A percentile compares a stretch with the other conserved stretches of the same genome.
Conservation (phyloP, 53 echinoderm and acorn worm species). For the Holothuria leucospilota region DNA sequence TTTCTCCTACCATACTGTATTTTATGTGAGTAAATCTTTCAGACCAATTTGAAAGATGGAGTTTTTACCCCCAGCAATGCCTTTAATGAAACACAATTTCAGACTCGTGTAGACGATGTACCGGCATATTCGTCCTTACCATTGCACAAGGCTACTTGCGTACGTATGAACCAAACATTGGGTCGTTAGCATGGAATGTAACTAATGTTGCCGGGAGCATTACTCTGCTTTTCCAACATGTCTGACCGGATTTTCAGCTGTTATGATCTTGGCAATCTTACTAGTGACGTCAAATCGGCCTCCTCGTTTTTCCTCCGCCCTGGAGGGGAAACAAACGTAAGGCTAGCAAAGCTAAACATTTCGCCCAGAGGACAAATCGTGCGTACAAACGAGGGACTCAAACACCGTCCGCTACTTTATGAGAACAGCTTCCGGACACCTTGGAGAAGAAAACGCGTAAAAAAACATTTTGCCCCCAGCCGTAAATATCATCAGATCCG, state of each 20-base stretch:
- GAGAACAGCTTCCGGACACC: neutral
- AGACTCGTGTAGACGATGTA: no score
- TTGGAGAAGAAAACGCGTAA: neutral
- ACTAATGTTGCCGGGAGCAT: no score
- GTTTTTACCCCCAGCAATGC: no score
- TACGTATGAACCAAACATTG: no score
- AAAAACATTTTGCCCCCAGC: conserved; percentile 26
- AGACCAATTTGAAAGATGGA: no score
- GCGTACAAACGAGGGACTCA: neutral
- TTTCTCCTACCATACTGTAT: no score
- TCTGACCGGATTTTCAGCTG: conserved; percentile 28
- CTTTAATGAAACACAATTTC: no score
- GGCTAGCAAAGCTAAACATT: conserved; percentile 20
- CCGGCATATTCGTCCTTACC: no score
- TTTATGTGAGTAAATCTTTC: no score
- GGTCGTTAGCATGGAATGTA: no score
- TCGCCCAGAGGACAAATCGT: no score
- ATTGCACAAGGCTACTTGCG: no score
- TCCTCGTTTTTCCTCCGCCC: neutral
- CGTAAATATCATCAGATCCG: conserved; percentile 4
- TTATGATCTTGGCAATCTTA: neutral
- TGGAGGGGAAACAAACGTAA: conserved; percentile 26
- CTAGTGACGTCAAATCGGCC: conserved; percentile 4
- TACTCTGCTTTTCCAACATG: neutral
- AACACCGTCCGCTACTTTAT: neutral